phyloP scores from a whole-genome alignment of 2,113 vertebrate genomes.

The Heterotilapia buettikoferi region DNA sequence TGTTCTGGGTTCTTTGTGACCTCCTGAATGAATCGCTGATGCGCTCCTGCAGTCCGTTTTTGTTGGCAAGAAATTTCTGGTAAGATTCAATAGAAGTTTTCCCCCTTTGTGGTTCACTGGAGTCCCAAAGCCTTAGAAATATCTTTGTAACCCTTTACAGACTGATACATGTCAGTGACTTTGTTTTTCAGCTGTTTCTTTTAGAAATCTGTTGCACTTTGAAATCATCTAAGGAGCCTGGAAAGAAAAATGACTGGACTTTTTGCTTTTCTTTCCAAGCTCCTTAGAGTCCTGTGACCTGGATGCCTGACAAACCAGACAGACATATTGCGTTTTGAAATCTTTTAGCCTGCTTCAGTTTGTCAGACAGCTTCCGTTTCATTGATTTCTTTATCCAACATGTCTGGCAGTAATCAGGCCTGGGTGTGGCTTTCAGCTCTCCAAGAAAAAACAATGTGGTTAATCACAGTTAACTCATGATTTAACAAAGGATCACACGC shows the following conservation, averaged over 20 bases:
- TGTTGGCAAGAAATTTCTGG: background rate
- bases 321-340: background rate
- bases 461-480: background rate
- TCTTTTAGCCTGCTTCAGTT: background rate
- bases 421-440: background rate
- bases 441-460: background rate
- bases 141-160: background rate
- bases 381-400: background rate
- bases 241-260: background rate
- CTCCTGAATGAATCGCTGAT: background rate
- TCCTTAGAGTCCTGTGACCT: background rate
- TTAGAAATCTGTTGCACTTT: background rate
- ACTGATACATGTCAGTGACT: background rate
- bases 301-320: background rate
- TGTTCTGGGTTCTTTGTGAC: background rate
- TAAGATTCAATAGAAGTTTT: background rate
- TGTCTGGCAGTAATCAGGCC: background rate
- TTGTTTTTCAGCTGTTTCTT: background rate
- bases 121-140: background rate
- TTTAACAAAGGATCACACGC: background rate
- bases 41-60: background rate
- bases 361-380: background rate
- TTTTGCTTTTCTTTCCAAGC: background rate
- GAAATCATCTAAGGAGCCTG: background rate
- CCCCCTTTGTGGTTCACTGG: background rate